Evolutionary conservation across 2,888 invertebrate species (phyloP), one percentile per base, ranked within the genome.

Genomic region (Brachyptera risi): DNA sequence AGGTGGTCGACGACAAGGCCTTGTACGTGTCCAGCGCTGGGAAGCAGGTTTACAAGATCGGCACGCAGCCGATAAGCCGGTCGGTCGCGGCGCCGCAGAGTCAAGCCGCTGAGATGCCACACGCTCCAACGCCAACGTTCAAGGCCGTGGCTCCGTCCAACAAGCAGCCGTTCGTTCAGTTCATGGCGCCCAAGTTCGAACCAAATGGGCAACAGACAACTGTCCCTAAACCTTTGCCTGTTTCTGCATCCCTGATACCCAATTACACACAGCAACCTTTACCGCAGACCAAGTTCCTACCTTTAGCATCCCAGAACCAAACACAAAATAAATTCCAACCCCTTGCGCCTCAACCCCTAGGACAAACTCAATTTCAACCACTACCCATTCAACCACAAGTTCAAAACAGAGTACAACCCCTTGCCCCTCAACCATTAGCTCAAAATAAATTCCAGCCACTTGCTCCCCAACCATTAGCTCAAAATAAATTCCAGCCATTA

Each of bases 1-100:
- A 35, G 40, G 56, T 58, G 44, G 62, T 60, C 51, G 42, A 38
- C 54, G 56, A 50, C 35, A 23, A 24, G 21, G 50, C 59, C 21
- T 15, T 35, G 15, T 50, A 49, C 23, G 19, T 27, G 13, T n/a
- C 21, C 37, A 23, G 37, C 15, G 49, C 37, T n/a, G 37, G 27
- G 38, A 23, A 26, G 23, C 35, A 59, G 47, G 40, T 42, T 23
- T 40, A 15, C 40, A 42, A 49, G 50, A 23, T 59, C 50, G n/a
- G n/a, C n/a, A 21, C 47, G 19, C n/a, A n/a, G n/a, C 47, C 47
- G 47, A 24, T n/a, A 2, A 24, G n/a, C 47, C 24, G 31, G 31
- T 5, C 31, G 7, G 7, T 7, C 7, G 31, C 31, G 31, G 7
- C 31, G 31, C 31, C 31, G 31, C 31, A 5, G 7, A 21, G 21